A percentile compares a stretch with the other conserved stretches of the same genome.
Evolutionary conservation across 2,888 invertebrate species (phyloP).

Genomic region (Ganaspis brasiliensis): DNA sequence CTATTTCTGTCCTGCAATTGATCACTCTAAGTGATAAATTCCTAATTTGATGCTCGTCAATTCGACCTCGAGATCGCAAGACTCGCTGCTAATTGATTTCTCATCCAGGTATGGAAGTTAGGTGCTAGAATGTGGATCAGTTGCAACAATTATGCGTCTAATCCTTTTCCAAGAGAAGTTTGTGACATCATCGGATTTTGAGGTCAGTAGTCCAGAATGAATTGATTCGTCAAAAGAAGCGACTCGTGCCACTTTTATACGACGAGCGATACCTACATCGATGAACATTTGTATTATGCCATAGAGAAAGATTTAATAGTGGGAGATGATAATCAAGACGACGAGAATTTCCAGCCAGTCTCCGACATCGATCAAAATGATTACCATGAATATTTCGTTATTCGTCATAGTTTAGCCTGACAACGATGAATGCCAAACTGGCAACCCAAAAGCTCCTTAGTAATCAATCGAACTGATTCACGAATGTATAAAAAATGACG

Average conservation of each 20-base stretch:
- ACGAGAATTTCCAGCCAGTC: slow-evolving; percentile 24
- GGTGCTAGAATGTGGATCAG: slow-evolving; percentile 53
- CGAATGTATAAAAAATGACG: slow-evolving; percentile 29
- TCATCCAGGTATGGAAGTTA: slow-evolving; percentile 56
- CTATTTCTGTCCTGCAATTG: slow-evolving; percentile 26
- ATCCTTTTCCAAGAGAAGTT: slow-evolving; percentile 56
- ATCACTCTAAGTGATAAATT: slow-evolving; percentile 28
- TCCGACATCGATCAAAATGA: slow-evolving; percentile 39
- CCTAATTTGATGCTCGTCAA: slow-evolving; percentile 12
- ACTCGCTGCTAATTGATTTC: slow-evolving; percentile 24
- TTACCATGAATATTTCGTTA: slow-evolving; percentile 41
- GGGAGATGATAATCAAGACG: slow-evolving; percentile 34
- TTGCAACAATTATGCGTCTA: slow-evolving; percentile 51
- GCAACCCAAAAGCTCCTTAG: not conserved
- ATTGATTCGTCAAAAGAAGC: slow-evolving; percentile 70
- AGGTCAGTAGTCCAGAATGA: slow-evolving; percentile 74
- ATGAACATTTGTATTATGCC: slow-evolving; percentile 3
- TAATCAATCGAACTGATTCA: slow-evolving; percentile 37
- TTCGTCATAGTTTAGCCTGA: slow-evolving; percentile 38
- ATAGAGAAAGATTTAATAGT: not conserved
- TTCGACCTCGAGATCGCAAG: slow-evolving; percentile 21
- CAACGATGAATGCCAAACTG: slow-evolving; percentile 22
- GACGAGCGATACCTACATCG: slow-evolving; percentile 14
- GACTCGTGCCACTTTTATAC: slow-evolving; percentile 39
- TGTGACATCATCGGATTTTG: slow-evolving; percentile 70